These are phyloP conservation scores for Caenorhabditis virilis DNA, from an alignment of 2,888 invertebrate species.

Conservation along the genomic window DNA sequence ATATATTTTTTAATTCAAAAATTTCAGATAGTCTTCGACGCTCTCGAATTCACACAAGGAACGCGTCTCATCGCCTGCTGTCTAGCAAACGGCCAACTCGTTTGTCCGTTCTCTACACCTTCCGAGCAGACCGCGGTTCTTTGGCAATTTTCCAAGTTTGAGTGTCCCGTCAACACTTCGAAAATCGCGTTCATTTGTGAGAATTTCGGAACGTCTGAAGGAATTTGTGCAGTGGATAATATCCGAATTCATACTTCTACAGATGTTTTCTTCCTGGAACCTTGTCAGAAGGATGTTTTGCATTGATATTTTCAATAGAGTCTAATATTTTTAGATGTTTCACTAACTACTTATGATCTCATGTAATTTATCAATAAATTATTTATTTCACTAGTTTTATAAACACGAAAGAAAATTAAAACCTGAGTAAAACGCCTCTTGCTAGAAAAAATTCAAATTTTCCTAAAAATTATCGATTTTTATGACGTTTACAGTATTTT, in stretches of 20 bases:
- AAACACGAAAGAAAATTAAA: too few relatives aligned
- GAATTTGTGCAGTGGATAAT: constrained; percentile 58
- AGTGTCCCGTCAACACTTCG: constrained; percentile 41
- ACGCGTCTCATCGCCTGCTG: constrained; percentile 50
- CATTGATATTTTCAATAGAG: too few relatives aligned
- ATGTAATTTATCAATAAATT: too few relatives aligned
- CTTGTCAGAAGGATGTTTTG: constrained; percentile 49
- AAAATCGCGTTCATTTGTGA: constrained; percentile 62
- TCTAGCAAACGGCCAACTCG: constrained; percentile 21
- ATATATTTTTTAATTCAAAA: background rate
- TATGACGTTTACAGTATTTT: too few relatives aligned
- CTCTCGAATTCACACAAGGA: constrained; percentile 39
- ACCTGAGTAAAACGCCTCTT: too few relatives aligned
- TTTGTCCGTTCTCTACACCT: constrained; percentile 44
- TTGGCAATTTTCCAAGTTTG: constrained; percentile 51
- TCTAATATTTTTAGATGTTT: too few relatives aligned
- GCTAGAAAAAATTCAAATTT: too few relatives aligned
- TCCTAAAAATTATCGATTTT: too few relatives aligned
- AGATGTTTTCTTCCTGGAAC: constrained; percentile 56
- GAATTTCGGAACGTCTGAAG: constrained; percentile 48
- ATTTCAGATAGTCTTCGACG: constrained; percentile 47
- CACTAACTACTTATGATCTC: too few relatives aligned
- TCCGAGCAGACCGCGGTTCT: constrained; percentile 34
- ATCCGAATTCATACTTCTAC: constrained; percentile 51
- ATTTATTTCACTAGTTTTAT: too few relatives aligned